Evolutionary conservation across 2,113 vertebrate genomes (phyloP), one percentile per base, ranked within the genome.

Genomic region (Syngnathus scovelli): DNA sequence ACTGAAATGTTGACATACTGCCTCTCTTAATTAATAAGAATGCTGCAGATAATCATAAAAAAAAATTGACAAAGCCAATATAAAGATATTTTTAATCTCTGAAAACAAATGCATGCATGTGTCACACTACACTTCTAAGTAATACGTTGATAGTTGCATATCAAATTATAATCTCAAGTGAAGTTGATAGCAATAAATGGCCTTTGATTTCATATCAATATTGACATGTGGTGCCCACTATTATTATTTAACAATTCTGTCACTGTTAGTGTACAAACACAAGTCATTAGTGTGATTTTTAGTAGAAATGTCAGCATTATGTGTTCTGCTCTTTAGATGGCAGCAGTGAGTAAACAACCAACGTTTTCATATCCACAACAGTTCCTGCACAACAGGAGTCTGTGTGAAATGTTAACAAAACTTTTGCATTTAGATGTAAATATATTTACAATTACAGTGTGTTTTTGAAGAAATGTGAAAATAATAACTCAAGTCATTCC

Each of bases 401-500:
- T 27, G 13, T 54, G 12, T 7, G 4, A 54, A 65, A 70, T 49
- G 12, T 4, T 18, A 18, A 49, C 33, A 62, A 61, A 56, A 61
- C 9, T 11, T 36, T 46, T 52, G 43, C 56, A 19, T 61, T 37
- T 67, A 72, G 70, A n/a, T 58, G 3, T 41, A 75, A 66, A 64
- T 4, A 33, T 59, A 78, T 80, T 39, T 75, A 82, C 70, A 78
- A 67, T 60, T 78, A 83, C 77, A 79, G 77, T 74, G 67, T 75
- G 70, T 70, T n/a, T 63, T 72, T 15, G 49, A 48, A 46, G 13
- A 16, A 18, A 11, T 33, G 27, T 33, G 3, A 16, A n/a, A 51
- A 7, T 8, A 19, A 51, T 19, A 4, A 6, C 16, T 7, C 23
- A 23, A 23, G 23, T 23, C 23, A 23, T 23, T 23, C 7, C 48